These are phyloP conservation scores for Vanessa atalanta DNA, from an alignment of 1,140 invertebrate genomes.

Conservation along the genomic window DNA sequence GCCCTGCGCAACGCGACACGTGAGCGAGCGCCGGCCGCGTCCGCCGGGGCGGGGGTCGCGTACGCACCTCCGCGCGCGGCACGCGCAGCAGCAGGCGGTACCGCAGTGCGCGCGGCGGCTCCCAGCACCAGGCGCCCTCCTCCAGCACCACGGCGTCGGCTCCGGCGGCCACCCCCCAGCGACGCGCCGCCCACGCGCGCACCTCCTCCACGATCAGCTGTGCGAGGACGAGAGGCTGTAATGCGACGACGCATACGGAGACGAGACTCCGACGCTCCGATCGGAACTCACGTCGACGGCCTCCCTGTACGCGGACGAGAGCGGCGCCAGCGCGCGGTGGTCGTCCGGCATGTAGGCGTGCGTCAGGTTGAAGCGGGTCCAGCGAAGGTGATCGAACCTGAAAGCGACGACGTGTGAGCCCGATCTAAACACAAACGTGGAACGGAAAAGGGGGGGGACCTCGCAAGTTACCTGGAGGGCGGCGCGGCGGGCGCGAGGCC, in stretches of 20 bases:
- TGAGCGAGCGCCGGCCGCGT: no score
- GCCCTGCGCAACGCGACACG: background rate
- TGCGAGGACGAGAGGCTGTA: background rate
- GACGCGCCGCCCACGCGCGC: slow-evolving; percentile 32
- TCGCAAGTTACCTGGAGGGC: slow-evolving; percentile 63
- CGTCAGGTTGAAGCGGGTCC: slow-evolving; percentile 92
- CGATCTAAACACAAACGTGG: no score
- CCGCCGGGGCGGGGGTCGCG: no score
- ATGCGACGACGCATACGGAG: background rate
- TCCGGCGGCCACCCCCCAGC: slow-evolving; percentile 37
- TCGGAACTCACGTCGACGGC: slow-evolving; percentile 44
- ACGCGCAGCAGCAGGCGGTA: slow-evolving; percentile 91
- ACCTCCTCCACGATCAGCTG: slow-evolving; percentile 45
- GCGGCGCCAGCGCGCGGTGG: slow-evolving; percentile 66
- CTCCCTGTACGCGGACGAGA: slow-evolving; percentile 40
- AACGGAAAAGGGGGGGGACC: no score
- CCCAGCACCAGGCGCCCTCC: slow-evolving; percentile 92
- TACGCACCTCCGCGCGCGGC: slow-evolving; percentile 19
- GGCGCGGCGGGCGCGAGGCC: slow-evolving; percentile 51
- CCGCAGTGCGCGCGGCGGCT: slow-evolving; percentile 93
- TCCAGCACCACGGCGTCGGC: slow-evolving; percentile 75
- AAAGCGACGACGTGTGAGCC: slow-evolving; percentile 50
- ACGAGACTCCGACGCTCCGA: background rate
- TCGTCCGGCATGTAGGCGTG: slow-evolving; percentile 89
- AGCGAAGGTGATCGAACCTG: slow-evolving; percentile 92